Evolutionary conservation across 2,797 vertebrate species (phyloP), one percentile per base, ranked within the genome.

Genomic region (Loriculus beryllinus): DNA sequence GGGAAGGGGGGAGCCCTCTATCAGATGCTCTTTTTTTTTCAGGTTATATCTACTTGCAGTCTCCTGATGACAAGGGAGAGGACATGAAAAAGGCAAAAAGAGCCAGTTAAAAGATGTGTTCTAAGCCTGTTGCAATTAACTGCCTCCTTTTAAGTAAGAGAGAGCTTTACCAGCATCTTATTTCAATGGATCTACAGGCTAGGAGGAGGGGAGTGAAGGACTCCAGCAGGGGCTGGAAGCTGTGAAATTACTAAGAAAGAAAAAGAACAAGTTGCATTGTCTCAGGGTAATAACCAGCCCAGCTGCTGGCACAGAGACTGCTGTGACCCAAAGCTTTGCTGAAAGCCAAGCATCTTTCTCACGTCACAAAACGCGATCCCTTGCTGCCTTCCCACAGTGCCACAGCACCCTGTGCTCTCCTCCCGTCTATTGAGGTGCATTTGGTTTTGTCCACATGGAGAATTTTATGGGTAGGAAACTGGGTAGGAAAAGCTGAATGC

Each of bases 181-280:
- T 82, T 81, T 82, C 60, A 83, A 60, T 71, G 74, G 47, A 63
- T 79, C 37, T 64, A 72, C 26, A 33, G 56, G 47, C 14, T 40
- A 25, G 40, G 51, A 94, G 62, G 39, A 83, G 1, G 2, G 43
- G 26, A 82, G 49, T 0, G 0, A 81, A 72, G 48, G 47, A 70
- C 47, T 47, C 80, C 91, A 88, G 60, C 86, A 47, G 62, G 5
- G 42, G 2, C 76, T 93, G 79, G 86, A 92, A 92, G 70, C 87
- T 90, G 74, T 79, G 86, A 86, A 91, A 82, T 91, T 90, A 67
- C 75, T 79, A 68, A 86, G 91, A 68, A 93, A 82, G 57, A 54
- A 83, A 93, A 85, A 83, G 83, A 92, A 90, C 77, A 88, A 37
- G 82, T 95, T 86, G 70, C 82, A 70, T 86, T 91, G 93, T 84